These are phyloP conservation scores for Osmoderma eremita DNA, from an alignment of 2,888 invertebrate genomes.

Conservation along the genomic window DNA sequence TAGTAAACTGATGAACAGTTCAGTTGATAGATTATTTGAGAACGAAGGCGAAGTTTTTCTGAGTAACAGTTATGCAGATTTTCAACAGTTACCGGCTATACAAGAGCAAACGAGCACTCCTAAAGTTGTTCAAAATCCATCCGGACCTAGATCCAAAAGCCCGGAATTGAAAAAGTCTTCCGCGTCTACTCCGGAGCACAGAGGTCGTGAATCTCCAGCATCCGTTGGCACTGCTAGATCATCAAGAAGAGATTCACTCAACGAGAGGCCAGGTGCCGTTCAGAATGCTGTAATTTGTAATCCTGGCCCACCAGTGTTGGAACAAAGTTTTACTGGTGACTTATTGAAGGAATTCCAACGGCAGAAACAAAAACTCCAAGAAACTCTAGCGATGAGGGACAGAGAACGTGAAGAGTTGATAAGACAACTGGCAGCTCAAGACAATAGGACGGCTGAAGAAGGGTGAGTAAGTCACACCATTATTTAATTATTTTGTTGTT, in stretches of 20 bases:
- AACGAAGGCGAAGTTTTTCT: slow-evolving; percentile 78
- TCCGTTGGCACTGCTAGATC: slow-evolving; percentile 75
- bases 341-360: slow-evolving; percentile 83
- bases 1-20: slow-evolving; percentile 86
- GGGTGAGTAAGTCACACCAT: slow-evolving; percentile 60
- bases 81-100: slow-evolving; percentile 70
- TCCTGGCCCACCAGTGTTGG: slow-evolving; percentile 59
- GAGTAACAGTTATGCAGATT: slow-evolving; percentile 76
- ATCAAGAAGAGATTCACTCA: slow-evolving; percentile 72
- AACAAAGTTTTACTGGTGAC: slow-evolving; percentile 72
- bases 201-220: slow-evolving; percentile 74
- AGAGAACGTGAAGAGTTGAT: slow-evolving; percentile 68
- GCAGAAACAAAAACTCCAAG: slow-evolving; percentile 75
- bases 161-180: slow-evolving; percentile 64
- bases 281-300: slow-evolving; percentile 44
- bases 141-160: slow-evolving; percentile 65
- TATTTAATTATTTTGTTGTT: too few species aligned
- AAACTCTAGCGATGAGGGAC: slow-evolving; percentile 67
- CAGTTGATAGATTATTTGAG: slow-evolving; percentile 89
- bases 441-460: slow-evolving; percentile 64
- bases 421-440: slow-evolving; percentile 63
- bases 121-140: slow-evolving; percentile 48
- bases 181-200: slow-evolving; percentile 76
- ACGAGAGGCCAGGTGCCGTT: slow-evolving; percentile 63
- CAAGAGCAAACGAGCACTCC: slow-evolving; percentile 66